Evolutionary conservation across 2,797 vertebrate genomes (phyloP), one percentile per base, ranked within the genome.

Genomic region (Acipenser transmontanus): DNA sequence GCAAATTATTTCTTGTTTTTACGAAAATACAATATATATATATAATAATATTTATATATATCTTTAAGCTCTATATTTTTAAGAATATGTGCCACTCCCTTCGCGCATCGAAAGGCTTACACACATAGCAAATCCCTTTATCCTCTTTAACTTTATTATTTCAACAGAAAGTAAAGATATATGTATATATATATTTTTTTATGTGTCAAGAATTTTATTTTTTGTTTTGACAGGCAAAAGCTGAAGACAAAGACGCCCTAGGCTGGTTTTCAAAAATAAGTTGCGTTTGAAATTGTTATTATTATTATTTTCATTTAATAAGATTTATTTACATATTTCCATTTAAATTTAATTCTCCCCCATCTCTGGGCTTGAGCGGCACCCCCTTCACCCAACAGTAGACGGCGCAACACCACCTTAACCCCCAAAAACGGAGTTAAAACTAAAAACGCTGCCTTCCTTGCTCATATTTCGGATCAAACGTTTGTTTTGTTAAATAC

Each of bases 121-220:
- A 13, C 12, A 13, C 50, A 34, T 34, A 12, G 64, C 17, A 9
- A 56, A 17, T 47, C 51, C 64, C 64, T 52, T 51, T 20, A 11
- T 3, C 13, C 7, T 62, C 60, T 34, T 20, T 65, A 56, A 66
- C 65, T 66, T 20, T 62, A 50, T 49, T 66, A 60, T 63, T 50
- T 70, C 66, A 62, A 66, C 66, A 66, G 61, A 70, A 51, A 70
- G 17, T 10, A 7, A 51, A 62, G 7, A 52, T 52, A 59, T 66
- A 62, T 62, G 13, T 62, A 51, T 62, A 7, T 56, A 66, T 51
- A 57, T 70, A 62, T n/a, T n/a, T n/a, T 6, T 12, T 48, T 13
- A 13, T 34, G 52, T 49, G 48, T 14, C 47, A 48, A n/a, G 4
- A 13, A 66, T 49, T 49, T 49, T 47, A 9, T 56, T 54, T 48